Conservation (phyloP, 2,113 vertebrate species). For the Tenebrosternarchus preto region DNA sequence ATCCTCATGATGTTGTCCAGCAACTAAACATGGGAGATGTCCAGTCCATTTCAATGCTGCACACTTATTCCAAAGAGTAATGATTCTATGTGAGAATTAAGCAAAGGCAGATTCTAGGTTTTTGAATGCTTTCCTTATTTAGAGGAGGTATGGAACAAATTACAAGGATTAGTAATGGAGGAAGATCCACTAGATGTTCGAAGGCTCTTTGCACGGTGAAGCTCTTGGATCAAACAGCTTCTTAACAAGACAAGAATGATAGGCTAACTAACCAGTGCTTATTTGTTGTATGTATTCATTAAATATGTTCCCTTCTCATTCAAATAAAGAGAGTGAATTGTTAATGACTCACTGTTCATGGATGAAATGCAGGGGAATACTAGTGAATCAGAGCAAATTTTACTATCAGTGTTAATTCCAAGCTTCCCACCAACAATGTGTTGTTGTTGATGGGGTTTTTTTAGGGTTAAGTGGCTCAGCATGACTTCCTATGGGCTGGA, state of each 20-base stretch:
- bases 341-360: constrained; percentile 59
- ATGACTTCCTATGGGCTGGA: constrained; percentile 67
- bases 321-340: constrained; percentile 56
- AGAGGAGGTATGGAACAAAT: constrained; percentile 69
- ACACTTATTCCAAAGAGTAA: no score
- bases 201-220: constrained; percentile 64
- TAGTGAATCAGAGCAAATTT: constrained; percentile 69
- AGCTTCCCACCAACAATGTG: constrained; percentile 58
- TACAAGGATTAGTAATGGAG: constrained; percentile 65
- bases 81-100: constrained; percentile 53
- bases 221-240: constrained; percentile 64
- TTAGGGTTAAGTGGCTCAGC: constrained; percentile 72
- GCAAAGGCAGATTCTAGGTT: constrained; percentile 64
- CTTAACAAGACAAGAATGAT: constrained; percentile 60
- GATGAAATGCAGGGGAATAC: constrained; percentile 41
- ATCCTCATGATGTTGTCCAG: no score
- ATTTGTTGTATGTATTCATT: constrained; percentile 42
- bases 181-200: constrained; percentile 69
- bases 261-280: constrained; percentile 10
- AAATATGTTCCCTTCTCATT: constrained; percentile 47
- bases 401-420: constrained; percentile 66
- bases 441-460: constrained; percentile 65
- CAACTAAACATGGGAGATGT: no score
- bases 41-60: no score
- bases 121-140: constrained; percentile 17